Percentiles rank a stretch among this genome's conserved stretches.
phyloP scores from a whole-genome alignment of 1,140 invertebrate genomes.

The Drosophila kepulauana region DNA sequence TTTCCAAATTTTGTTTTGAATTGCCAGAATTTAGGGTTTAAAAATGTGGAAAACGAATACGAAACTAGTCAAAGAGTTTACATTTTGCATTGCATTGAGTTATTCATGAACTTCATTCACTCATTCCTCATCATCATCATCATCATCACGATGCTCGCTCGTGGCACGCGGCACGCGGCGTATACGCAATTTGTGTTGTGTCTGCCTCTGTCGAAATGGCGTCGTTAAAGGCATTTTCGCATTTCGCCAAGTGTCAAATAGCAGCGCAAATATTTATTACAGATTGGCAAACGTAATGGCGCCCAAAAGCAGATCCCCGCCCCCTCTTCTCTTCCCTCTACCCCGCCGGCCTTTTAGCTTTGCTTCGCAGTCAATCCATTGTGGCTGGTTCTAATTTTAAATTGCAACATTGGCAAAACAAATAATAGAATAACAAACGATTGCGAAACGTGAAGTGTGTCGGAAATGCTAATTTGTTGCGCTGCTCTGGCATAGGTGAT shows the following conservation, averaged over 20 bases:
- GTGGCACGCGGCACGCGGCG: slow-evolving; percentile 4
- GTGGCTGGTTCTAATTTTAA: slow-evolving; percentile 61
- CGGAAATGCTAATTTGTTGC: slow-evolving; percentile 58
- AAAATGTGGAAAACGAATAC: too few species aligned
- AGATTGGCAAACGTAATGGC: slow-evolving; percentile 42
- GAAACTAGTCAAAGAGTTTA: background rate
- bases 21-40: background rate
- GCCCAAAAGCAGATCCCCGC: slow-evolving; percentile 41
- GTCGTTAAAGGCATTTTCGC: slow-evolving; percentile 28
- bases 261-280: slow-evolving; percentile 62
- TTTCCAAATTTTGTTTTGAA: too few species aligned
- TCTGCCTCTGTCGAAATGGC: slow-evolving; percentile 24
- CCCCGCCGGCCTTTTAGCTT: background rate
- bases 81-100: background rate
- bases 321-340: background rate
- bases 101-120: slow-evolving; percentile 18
- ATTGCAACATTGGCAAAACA: slow-evolving; percentile 61
- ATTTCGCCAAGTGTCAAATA: slow-evolving; percentile 54
- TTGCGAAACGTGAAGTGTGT: slow-evolving; percentile 60
- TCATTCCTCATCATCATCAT: background rate
- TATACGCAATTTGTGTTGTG: slow-evolving; percentile 26
- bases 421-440: slow-evolving; percentile 41
- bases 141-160: background rate
- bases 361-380: slow-evolving; percentile 1
- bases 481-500: slow-evolving; percentile 16